Evolutionary conservation across 2,797 vertebrate species (phyloP).

Genomic region (Hyperoplus immaculatus): DNA sequence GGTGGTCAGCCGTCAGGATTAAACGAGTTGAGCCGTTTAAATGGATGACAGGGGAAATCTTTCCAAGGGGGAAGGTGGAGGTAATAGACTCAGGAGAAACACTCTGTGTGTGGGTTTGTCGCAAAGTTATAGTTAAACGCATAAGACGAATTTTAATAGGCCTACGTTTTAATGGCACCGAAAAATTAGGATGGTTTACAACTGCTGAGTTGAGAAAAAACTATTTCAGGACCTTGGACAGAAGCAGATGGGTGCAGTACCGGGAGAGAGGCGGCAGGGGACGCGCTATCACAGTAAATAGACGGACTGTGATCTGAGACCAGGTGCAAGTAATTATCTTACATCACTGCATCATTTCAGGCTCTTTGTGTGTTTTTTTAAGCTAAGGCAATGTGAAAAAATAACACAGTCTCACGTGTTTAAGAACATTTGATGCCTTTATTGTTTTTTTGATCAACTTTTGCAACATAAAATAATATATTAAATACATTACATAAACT

Average conservation of each 20-base stretch:
- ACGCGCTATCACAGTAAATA: slow-evolving; percentile 42
- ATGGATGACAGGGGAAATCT: slow-evolving; percentile 82
- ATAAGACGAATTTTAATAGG: not conserved
- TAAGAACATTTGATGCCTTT: slow-evolving; percentile 59
- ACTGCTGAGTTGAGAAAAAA: not conserved
- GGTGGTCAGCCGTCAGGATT: slow-evolving; percentile 79
- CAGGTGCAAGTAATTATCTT: not conserved
- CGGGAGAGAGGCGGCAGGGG: not conserved
- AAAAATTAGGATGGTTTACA: not conserved
- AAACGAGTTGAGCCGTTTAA: slow-evolving; percentile 83
- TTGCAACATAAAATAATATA: slow-evolving; percentile 45
- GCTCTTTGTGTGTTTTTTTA: not conserved
- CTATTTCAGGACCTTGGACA: slow-evolving; percentile 65
- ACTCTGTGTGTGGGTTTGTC: slow-evolving; percentile 1
- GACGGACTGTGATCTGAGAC: not conserved
- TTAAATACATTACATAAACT: slow-evolving; percentile 41
- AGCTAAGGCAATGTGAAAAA: not conserved
- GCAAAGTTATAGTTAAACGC: not conserved
- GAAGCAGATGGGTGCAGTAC: slow-evolving; percentile 33
- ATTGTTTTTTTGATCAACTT: slow-evolving; percentile 44
- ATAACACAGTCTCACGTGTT: not conserved
- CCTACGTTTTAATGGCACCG: too few relatives aligned
- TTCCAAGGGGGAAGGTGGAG: slow-evolving; percentile 61
- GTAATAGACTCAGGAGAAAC: slow-evolving; percentile 22
- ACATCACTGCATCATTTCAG: not conserved